phyloP scores from a whole-genome alignment of 2,888 invertebrate genomes.

The Drosophila setosimentum region DNA sequence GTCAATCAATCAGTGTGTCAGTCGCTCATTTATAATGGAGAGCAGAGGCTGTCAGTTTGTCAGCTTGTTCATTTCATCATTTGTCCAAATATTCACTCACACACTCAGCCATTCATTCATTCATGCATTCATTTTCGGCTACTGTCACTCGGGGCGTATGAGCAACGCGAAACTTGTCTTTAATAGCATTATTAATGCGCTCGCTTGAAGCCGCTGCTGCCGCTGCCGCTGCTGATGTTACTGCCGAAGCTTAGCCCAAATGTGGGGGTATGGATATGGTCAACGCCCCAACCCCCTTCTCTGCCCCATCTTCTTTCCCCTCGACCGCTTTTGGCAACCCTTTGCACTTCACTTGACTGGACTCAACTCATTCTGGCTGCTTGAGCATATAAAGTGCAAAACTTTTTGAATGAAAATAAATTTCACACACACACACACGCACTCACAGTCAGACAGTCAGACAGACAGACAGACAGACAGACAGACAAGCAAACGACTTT shows the following conservation, averaged over 20 bases:
- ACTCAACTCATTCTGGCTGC: slow-evolving; percentile 50
- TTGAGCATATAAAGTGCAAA: slow-evolving; percentile 64
- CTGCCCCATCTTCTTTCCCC: not conserved
- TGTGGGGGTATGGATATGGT: slow-evolving; percentile 23
- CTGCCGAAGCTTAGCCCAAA: slow-evolving; percentile 30
- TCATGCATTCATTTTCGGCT: slow-evolving; percentile 34
- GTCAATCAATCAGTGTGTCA: slow-evolving; percentile 80
- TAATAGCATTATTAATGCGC: slow-evolving; percentile 74
- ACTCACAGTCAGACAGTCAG: slow-evolving; percentile 2
- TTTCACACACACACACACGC: slow-evolving; percentile 61
- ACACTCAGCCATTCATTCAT: slow-evolving; percentile 18
- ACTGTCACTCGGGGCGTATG: slow-evolving; percentile 70
- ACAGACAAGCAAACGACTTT: slow-evolving; percentile 10
- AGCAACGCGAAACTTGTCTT: slow-evolving; percentile 57
- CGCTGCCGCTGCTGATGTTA: slow-evolving; percentile 16
- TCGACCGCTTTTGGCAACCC: slow-evolving; percentile 9
- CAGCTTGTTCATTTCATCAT: slow-evolving; percentile 43
- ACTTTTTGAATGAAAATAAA: slow-evolving; percentile 81
- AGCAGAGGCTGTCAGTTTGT: slow-evolving; percentile 42
- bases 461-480: not conserved
- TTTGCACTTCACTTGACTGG: slow-evolving; percentile 35
- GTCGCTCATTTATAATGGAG: slow-evolving; percentile 73
- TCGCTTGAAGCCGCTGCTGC: slow-evolving; percentile 21
- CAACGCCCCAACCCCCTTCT: not conserved
- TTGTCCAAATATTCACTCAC: slow-evolving; percentile 42